A percentile compares a stretch with the other conserved stretches of the same genome.
Evolutionary conservation across 2,888 invertebrate genomes (phyloP).

Genomic region (Phortica okadai): DNA sequence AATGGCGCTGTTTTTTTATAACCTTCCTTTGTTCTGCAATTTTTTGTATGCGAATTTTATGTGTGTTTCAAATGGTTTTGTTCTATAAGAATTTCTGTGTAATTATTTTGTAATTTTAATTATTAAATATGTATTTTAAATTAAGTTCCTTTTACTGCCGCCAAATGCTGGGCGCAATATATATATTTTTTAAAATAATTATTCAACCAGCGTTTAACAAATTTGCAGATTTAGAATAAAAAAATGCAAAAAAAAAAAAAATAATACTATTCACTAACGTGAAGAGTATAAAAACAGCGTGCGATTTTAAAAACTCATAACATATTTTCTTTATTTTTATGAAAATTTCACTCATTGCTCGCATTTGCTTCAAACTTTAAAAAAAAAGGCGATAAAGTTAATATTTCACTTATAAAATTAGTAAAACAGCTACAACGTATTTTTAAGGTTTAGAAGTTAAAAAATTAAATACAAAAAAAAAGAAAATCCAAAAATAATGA

Average conservation of each 20-base stretch:
- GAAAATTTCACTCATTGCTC: not conserved
- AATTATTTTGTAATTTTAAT: conserved; percentile 44
- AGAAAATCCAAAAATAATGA: conserved; percentile 4
- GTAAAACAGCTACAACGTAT: conserved; percentile 23
- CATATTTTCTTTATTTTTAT: no score
- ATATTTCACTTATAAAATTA: conserved; percentile 3
- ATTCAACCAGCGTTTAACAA: conserved; percentile 3
- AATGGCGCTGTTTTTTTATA: not conserved
- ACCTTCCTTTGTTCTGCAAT: not conserved
- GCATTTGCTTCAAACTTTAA: no score
- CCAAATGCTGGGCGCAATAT: conserved; percentile 52
- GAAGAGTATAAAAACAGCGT: not conserved
- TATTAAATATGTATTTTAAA: conserved; percentile 53
- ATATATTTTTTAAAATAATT: conserved; percentile 47
- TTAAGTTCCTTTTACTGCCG: conserved; percentile 63
- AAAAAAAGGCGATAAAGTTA: not conserved
- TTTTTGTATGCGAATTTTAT: not conserved
- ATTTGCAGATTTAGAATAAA: not conserved
- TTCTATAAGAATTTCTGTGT: conserved; percentile 21
- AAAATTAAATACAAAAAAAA: conserved; percentile 16
- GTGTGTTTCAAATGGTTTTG: not conserved
- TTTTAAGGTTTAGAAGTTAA: conserved; percentile 15
- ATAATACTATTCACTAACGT: no score
- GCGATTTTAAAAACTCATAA: no score
- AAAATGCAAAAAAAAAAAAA: not conserved